Percentiles rank a stretch among this genome's conserved stretches.
phyloP scores from a whole-genome alignment of 2,888 invertebrate species.

The Tiphia femorata region DNA sequence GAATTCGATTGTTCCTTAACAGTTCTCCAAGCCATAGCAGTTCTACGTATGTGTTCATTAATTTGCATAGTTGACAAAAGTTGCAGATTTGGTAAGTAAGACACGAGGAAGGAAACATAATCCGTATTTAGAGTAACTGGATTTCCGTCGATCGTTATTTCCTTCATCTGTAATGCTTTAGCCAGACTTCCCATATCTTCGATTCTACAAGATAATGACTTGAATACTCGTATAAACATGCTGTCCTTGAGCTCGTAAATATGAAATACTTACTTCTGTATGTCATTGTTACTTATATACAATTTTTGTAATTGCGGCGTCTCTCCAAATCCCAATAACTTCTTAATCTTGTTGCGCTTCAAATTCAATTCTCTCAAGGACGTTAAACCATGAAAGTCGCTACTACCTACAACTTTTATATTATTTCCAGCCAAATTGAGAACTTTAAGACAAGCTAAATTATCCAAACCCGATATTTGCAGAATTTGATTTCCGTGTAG shows the following conservation, averaged over 20 bases:
- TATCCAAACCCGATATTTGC: slow-evolving; percentile 79
- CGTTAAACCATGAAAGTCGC: slow-evolving; percentile 83
- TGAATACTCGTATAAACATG: slow-evolving; percentile 34
- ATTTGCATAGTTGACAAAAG: slow-evolving; percentile 84
- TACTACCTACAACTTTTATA: slow-evolving; percentile 80
- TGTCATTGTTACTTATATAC: slow-evolving; percentile 86
- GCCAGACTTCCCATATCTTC: slow-evolving; percentile 89
- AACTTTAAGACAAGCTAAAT: slow-evolving; percentile 84
- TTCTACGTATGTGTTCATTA: slow-evolving; percentile 82
- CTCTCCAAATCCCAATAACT: slow-evolving; percentile 84
- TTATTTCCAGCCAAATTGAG: slow-evolving; percentile 94
- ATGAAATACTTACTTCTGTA: slow-evolving; percentile 72
- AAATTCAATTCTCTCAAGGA: slow-evolving; percentile 90
- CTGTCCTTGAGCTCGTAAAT: slow-evolving; percentile 12
- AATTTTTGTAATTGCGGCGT: slow-evolving; percentile 82
- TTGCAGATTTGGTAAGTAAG: slow-evolving; percentile 81
- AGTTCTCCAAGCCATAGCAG: slow-evolving; percentile 84
- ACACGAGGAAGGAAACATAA: slow-evolving; percentile 85
- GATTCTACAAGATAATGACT: slow-evolving; percentile 73
- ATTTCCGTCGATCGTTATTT: slow-evolving; percentile 89
- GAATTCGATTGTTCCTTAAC: slow-evolving; percentile 82
- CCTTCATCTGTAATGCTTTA: slow-evolving; percentile 81
- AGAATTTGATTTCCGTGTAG: slow-evolving; percentile 92
- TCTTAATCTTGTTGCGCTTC: slow-evolving; percentile 85
- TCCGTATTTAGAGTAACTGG: slow-evolving; percentile 86